A percentile compares a stretch with the other conserved stretches of the same genome.
Conservation (phyloP, 2,797 vertebrate species). For the Bufotes viridis region DNA sequence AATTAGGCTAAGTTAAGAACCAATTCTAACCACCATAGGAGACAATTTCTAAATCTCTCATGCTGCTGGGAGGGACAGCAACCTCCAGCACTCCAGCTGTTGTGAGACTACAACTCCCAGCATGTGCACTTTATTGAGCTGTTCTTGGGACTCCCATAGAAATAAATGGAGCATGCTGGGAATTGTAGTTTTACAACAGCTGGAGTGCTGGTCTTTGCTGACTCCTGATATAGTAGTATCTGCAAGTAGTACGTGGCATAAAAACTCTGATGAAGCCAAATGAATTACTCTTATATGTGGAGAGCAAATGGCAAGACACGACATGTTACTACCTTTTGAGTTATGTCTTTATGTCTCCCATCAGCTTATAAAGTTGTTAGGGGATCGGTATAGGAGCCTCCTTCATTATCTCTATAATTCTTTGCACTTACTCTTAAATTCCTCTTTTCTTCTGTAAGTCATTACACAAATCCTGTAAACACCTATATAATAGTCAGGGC, state of each 20-base stretch:
- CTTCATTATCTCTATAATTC: not conserved
- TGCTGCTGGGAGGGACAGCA: too few species aligned
- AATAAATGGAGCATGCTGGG: too few species aligned
- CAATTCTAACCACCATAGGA: not conserved
- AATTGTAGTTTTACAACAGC: too few species aligned
- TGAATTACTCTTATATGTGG: not conserved
- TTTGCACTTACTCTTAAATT: slow-evolving; percentile 10
- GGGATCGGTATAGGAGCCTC: not conserved
- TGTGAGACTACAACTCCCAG: too few species aligned
- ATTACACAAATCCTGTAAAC: slow-evolving; percentile 31
- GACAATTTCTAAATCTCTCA: not conserved
- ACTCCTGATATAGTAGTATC: too few species aligned
- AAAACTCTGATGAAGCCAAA: not conserved
- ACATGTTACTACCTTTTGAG: not conserved
- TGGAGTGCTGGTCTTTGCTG: too few species aligned
- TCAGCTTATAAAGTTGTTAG: not conserved
- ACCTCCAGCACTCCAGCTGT: too few species aligned
- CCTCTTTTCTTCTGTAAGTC: slow-evolving; percentile 17
- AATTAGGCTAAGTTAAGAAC: not conserved
- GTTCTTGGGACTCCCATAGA: too few species aligned
- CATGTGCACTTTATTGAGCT: too few species aligned
- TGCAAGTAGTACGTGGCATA: not conserved
- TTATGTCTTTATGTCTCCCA: not conserved
- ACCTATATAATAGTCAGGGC: slow-evolving; percentile 19
- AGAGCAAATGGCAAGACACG: not conserved